A percentile compares a stretch with the other conserved stretches of the same genome.
Conservation (phyloP, 2,797 vertebrate species). For the Hirundo rustica region DNA sequence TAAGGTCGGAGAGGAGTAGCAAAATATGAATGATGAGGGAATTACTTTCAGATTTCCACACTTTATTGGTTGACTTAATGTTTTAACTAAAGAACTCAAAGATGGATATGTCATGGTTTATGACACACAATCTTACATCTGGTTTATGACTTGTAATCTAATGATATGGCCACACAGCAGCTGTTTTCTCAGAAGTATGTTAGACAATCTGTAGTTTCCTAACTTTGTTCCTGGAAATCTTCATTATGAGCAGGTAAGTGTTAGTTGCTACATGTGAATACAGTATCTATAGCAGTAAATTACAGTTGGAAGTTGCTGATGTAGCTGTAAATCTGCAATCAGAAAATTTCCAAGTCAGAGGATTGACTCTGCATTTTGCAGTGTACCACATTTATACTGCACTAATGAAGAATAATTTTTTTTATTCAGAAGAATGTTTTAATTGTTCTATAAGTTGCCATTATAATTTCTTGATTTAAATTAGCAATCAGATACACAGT, state of each 20-base stretch:
- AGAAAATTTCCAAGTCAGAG: not conserved
- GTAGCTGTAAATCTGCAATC: not conserved
- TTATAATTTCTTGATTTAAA: not conserved
- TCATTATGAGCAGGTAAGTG: not conserved
- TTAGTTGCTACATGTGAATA: not conserved
- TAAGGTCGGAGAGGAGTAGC: not conserved
- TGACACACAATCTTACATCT: not conserved
- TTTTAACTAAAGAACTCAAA: not conserved
- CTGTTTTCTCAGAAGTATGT: not conserved
- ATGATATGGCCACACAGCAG: not conserved
- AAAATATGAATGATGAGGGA: not conserved
- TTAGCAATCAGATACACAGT: not conserved
- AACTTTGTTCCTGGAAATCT: conserved; percentile 21
- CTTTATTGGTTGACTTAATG: not conserved
- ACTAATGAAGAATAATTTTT: not conserved
- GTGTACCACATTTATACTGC: not conserved
- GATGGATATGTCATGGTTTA: not conserved
- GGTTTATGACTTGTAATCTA: not conserved
- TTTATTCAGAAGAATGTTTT: not conserved
- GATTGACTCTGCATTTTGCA: not conserved
- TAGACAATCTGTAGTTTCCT: conserved; percentile 1
- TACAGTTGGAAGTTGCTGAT: not conserved
- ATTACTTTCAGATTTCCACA: not conserved
- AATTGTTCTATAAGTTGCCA: not conserved
- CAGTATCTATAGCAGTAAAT: not conserved